Evolutionary conservation across 2,113 vertebrate species (phyloP), one percentile per base, ranked within the genome.

Genomic region (Cyphomyrus plagiostoma): DNA sequence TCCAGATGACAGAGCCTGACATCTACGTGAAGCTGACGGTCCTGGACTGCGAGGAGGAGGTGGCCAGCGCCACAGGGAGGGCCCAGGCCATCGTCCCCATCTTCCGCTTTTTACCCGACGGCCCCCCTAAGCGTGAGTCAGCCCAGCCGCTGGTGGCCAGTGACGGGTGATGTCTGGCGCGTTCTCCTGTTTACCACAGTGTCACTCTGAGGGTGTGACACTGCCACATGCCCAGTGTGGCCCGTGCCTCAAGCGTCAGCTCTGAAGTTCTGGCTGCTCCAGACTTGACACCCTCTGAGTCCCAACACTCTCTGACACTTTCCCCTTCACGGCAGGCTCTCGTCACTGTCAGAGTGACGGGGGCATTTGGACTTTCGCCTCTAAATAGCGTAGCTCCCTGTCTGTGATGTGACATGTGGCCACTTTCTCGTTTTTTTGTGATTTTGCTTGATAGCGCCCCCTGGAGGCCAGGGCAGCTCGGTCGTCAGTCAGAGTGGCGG

Each of bases 21-120:
- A 96, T 93, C 0, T 93, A 95, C 84, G 90, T 99, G 92, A 96
- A 95, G 88, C 91, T 99, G 17, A 97, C 96, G 90, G 91, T 99
- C 89, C 93, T 98, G 90, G 96, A 99, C 91, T 94, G 95, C 1
- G 96, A 97, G 53, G 95, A 95, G 77, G 93, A 94, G 88, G 90
- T 97, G 13, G 91, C 89, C 0, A 92, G 94, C 89, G 90, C 92
- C 62, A 92, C 77, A 0, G 97, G 97, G 50, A 97, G 94, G 90
- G 98, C 97, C 42, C 95, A 95, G 50, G 96, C 95, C 56, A 35
- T 98, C 11, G 97, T 99, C 87, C 97, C 97, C 30, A 92, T 94
- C 10, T 96, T 97, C 94, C 90, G 89, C 91, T 98, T 99, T 93
- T 86, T 94, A 86, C 89, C 93, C 1, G 94, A 91, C 89, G 93